A percentile compares a stretch with the other conserved stretches of the same genome.
These are phyloP conservation scores for Brachypodius melanocephalos DNA, from an alignment of 2,113 vertebrate species.

Conservation along the genomic window DNA sequence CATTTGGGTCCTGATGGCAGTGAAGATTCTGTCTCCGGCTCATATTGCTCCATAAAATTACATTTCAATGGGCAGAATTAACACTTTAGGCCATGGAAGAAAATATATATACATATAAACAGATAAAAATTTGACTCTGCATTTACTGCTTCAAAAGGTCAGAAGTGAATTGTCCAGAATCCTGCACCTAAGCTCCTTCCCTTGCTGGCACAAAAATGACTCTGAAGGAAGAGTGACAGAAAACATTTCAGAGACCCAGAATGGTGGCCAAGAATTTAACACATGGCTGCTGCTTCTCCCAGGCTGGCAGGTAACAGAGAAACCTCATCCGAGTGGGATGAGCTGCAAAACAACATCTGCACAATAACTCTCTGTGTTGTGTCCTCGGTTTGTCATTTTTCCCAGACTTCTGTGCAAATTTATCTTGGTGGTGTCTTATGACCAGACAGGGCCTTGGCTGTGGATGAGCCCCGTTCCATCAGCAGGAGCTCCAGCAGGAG, in stretches of 20 bases:
- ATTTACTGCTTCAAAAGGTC: background rate
- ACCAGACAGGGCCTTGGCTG: background rate
- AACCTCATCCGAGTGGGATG: background rate
- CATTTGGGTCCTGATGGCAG: conserved; percentile 37
- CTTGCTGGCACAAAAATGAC: background rate
- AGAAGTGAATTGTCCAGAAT: background rate
- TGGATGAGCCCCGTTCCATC: accelerated
- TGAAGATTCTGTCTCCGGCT: conserved; percentile 29
- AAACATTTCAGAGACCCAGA: background rate
- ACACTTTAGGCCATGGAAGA: background rate
- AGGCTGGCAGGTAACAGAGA: background rate
- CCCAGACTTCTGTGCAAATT: background rate
- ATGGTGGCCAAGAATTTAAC: background rate
- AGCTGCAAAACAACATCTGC: background rate
- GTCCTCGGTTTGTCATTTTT: background rate
- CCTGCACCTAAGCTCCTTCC: background rate
- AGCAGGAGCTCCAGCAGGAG: background rate
- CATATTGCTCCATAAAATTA: conserved; percentile 35
- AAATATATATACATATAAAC: background rate
- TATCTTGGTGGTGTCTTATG: background rate
- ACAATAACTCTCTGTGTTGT: background rate
- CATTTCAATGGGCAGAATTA: conserved; percentile 43
- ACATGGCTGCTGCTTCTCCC: background rate
- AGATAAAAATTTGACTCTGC: background rate
- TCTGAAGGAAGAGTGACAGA: background rate